phyloP scores from a whole-genome alignment of 2,797 vertebrate genomes.

The Cichlasoma orientale region DNA sequence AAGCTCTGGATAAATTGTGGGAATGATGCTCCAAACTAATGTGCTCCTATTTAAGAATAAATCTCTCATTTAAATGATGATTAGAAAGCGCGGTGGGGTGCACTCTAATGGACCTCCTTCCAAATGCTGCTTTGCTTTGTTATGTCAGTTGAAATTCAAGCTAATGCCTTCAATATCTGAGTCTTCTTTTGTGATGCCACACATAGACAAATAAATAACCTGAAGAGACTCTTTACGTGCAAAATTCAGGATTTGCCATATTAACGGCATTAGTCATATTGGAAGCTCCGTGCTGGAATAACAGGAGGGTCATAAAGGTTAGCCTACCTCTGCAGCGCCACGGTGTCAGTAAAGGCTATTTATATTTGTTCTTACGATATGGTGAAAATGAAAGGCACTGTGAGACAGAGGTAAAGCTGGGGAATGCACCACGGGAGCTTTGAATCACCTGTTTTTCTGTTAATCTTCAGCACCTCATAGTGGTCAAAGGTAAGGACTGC shows the following conservation, averaged over 20 bases:
- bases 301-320: background rate
- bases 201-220: background rate
- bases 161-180: background rate
- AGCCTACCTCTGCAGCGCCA: background rate
- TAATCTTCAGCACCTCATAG: slow-evolving; percentile 60
- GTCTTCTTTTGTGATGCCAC: background rate
- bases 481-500: slow-evolving; percentile 44
- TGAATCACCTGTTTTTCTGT: slow-evolving; percentile 14
- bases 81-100: background rate
- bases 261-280: background rate
- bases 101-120: background rate
- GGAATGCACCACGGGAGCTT: background rate
- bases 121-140: background rate
- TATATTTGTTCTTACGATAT: background rate
- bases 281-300: slow-evolving; percentile 4
- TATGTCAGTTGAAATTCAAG: background rate
- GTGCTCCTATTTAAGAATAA: too few relatives aligned
- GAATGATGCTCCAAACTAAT: background rate
- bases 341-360: background rate
- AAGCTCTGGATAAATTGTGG: background rate
- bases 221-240: background rate
- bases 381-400: slow-evolving; percentile 20
- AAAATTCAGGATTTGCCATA: background rate
- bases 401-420: slow-evolving; percentile 38
- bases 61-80: background rate